phyloP scores from a whole-genome alignment of 1,140 invertebrate genomes.

The Meloidogyne hapla region DNA sequence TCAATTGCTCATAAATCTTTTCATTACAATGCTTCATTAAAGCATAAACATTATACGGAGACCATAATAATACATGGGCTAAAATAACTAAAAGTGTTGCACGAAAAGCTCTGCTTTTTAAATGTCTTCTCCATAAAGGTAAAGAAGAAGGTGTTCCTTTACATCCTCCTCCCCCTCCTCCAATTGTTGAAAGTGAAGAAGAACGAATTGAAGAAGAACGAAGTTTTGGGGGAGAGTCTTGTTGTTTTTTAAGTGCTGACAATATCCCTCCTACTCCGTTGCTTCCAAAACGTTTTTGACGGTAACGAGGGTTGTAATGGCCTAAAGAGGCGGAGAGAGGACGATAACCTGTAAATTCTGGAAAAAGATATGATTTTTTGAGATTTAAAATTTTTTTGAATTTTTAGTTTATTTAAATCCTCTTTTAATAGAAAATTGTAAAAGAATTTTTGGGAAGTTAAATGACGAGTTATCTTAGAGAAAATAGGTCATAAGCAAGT shows the following conservation, averaged over 20 bases:
- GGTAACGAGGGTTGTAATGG: background rate
- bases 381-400: background rate
- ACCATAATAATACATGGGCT: conserved; percentile 58
- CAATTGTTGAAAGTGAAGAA: background rate
- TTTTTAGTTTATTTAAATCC: too few species aligned
- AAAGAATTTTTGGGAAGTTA: too few species aligned
- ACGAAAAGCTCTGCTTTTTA: conserved; percentile 53
- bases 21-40: conserved; percentile 55
- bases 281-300: background rate
- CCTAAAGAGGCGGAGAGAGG: background rate
- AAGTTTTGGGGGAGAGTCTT: background rate
- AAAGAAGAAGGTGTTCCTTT: background rate
- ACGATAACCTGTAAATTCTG: background rate
- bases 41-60: conserved; percentile 59
- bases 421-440: too few species aligned
- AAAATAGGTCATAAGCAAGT: too few species aligned
- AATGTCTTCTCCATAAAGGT: conserved; percentile 54
- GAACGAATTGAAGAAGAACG: background rate
- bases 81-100: conserved; percentile 59
- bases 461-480: too few species aligned
- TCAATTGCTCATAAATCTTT: conserved; percentile 42
- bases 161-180: background rate
- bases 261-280: background rate
- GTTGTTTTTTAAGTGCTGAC: background rate
- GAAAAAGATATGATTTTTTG: background rate